Evolutionary conservation across 2,113 vertebrate genomes (phyloP), one percentile per base, ranked within the genome.

Genomic region (Callorhinus ursinus): DNA sequence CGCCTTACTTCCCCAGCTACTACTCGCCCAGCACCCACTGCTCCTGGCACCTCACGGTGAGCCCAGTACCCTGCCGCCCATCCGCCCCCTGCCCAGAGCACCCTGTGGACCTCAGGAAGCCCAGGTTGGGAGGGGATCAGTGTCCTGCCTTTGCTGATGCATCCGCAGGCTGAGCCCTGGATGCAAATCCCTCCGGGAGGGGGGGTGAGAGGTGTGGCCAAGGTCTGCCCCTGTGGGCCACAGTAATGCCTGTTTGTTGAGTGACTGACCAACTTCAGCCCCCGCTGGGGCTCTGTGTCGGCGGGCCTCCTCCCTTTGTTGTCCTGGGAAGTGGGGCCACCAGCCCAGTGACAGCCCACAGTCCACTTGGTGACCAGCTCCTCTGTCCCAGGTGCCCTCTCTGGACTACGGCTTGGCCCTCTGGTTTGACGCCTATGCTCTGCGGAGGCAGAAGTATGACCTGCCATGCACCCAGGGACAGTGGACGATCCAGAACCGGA

Each of bases 1-100:
- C 99, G 0, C 99, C 99, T 0, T 99, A 99, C 98, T 99, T 99
- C 97, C 99, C 99, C 90, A 99, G 99, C 95, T 99, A 99, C 98
- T 99, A 99, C 96, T 99, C 99, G 0, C 99, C 99, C 2, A 98
- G 99, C 90, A 99, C 99, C 0, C 99, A 99, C 97, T 99, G 99
- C 95, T 99, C 98, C 97, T 99, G 99, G 99, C 99, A 98, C 57
- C 99, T 99, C 95, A 99, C 51, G 89, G 99, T 99, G 98, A 99
- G 99, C 65, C 46, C 33, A 14, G 1, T 7, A 33, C n/a, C 84
- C 72, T 4, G 21, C 31, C 28, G 8, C 0, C 53, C 15, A 11
- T 18, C 55, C 59, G 16, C 83, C 57, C 59, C 71, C 6, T n/a
- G 46, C 53, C 31, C 72, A 28, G 39, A 46, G 46, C 21, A 2